Percentiles rank a stretch among this genome's conserved stretches.
Evolutionary conservation across 2,113 vertebrate genomes (phyloP).

Genomic region (Felis chaus): DNA sequence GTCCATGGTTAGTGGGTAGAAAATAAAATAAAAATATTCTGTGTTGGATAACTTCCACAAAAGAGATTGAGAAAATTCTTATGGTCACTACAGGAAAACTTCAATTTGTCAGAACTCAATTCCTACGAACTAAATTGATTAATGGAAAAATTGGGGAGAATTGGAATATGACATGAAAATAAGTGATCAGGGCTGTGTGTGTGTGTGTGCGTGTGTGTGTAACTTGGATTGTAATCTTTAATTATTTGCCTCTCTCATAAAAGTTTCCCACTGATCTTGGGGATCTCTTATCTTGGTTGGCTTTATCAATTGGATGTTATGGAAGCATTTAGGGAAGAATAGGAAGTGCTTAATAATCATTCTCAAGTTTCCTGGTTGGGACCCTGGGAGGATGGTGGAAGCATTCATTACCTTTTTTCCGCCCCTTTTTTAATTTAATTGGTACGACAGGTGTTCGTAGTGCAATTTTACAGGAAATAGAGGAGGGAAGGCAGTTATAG

Average conservation of each 20-base stretch:
- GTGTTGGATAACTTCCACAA: neutral
- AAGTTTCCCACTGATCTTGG: neutral
- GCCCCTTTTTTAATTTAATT: neutral
- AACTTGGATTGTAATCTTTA: neutral
- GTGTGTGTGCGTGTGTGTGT: neutral
- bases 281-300: neutral
- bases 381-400: neutral
- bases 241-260: neutral
- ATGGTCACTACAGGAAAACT: neutral
- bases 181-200: neutral
- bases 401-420: neutral
- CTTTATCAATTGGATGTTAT: neutral
- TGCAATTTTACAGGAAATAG: neutral
- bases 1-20: slow-evolving; percentile 9
- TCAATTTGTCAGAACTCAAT: neutral
- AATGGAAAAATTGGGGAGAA: neutral
- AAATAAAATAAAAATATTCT: slow-evolving; percentile 54
- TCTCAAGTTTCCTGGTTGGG: slow-evolving; percentile 14
- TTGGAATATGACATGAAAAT: neutral
- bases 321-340: neutral
- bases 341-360: neutral
- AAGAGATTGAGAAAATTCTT: neutral
- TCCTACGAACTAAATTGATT: neutral
- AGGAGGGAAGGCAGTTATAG: neutral
- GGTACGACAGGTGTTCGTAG: neutral